These are phyloP conservation scores for Pseudorectes ferrugineus DNA, from an alignment of 2,113 vertebrate genomes.

Conservation along the genomic window DNA sequence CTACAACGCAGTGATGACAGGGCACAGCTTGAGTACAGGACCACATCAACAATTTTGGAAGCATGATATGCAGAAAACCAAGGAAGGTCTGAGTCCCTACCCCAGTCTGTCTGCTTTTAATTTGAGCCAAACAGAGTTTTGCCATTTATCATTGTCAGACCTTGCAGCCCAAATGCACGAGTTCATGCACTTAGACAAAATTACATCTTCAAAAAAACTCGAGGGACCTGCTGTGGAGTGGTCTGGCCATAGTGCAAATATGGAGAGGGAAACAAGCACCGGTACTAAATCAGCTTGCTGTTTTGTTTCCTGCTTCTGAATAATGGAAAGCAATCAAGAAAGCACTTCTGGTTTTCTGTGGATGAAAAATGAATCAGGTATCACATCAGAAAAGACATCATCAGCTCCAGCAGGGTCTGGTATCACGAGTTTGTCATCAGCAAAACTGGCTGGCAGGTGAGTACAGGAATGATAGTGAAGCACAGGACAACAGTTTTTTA, in stretches of 20 bases:
- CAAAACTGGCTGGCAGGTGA: neutral
- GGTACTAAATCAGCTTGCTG: neutral
- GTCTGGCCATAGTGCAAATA: neutral
- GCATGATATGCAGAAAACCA: neutral
- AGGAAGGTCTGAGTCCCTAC: neutral
- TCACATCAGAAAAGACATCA: neutral
- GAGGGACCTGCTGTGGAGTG: neutral
- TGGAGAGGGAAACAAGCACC: neutral
- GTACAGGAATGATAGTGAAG: neutral
- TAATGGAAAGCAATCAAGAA: neutral
- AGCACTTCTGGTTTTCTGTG: neutral
- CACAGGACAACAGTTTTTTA: neutral
- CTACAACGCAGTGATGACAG: fast-evolving
- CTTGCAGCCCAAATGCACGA: neutral
- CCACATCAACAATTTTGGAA: neutral
- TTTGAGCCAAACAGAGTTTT: neutral
- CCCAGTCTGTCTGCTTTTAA: neutral
- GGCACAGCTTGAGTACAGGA: neutral
- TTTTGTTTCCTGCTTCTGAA: neutral
- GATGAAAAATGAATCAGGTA: neutral
- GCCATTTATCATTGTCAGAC: neutral
- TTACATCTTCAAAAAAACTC: neutral
- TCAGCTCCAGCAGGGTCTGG: neutral
- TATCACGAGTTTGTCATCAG: neutral
- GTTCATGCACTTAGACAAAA: neutral